These are phyloP conservation scores for Tichodroma muraria DNA, from an alignment of 2,113 vertebrate species.

Conservation along the genomic window DNA sequence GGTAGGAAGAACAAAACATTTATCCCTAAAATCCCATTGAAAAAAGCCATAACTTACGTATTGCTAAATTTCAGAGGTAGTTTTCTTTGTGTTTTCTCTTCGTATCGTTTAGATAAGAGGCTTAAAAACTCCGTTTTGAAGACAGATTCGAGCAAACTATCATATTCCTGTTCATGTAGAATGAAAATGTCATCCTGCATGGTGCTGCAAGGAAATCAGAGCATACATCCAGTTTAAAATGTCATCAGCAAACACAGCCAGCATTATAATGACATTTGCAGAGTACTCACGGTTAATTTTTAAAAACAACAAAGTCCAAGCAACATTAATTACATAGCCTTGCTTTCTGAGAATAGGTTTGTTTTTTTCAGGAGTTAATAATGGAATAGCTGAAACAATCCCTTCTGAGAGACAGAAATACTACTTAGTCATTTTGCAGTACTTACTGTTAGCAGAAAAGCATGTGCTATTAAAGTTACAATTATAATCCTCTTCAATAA, in stretches of 20 bases:
- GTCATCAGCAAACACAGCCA: neutral
- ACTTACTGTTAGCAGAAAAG: neutral
- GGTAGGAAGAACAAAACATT: neutral
- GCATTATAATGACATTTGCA: neutral
- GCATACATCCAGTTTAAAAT: neutral
- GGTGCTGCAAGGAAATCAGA: conserved; percentile 69
- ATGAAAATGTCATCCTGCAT: conserved; percentile 93
- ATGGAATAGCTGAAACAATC: neutral
- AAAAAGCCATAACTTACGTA: conserved; percentile 74
- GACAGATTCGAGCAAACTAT: conserved; percentile 90
- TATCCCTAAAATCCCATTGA: neutral
- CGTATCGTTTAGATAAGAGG: conserved; percentile 85
- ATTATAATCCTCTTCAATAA: neutral
- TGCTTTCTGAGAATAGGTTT: neutral
- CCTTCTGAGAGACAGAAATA: neutral
- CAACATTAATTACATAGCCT: neutral
- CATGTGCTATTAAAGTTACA: neutral
- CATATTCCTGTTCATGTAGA: conserved; percentile 94
- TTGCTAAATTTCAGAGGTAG: conserved; percentile 94
- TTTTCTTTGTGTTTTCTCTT: conserved; percentile 90
- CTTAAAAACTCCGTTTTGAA: conserved; percentile 98
- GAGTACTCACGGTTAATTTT: neutral
- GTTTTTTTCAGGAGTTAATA: neutral
- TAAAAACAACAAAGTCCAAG: neutral
- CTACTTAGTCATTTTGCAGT: neutral